Evolutionary conservation across 2,888 invertebrate species (phyloP), one percentile per base, ranked within the genome.

Genomic region (Tenthredo amoena): DNA sequence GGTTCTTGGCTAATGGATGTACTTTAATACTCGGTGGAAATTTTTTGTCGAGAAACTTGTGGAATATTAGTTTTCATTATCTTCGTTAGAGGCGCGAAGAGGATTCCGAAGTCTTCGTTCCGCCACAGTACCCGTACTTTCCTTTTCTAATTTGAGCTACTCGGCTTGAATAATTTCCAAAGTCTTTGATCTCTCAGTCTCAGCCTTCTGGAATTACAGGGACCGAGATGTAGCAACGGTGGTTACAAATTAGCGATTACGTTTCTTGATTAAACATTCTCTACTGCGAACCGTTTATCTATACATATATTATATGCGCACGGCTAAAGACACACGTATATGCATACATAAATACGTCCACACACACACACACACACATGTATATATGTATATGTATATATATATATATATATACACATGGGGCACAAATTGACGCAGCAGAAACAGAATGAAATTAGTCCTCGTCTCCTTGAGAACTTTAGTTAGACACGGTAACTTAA

Each of bases 401-500:
- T n/a, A n/a, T n/a, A 74, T 9, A 43, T 21, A 34, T 50, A 77
- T 18, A 31, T 50, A 31, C 15, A 62, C 34, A 40, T 37, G 10
- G 31, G 18, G 55, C 31, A 77, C 43, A 55, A 77, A 77, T 77
- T 77, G 77, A 77, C 77, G 77, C 55, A 77, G 77, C 77, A 77
- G 77, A 77, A 77, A 77, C 77, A 50, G 77, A 77, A 77, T 77
- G 77, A 77, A 77, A 77, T 77, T 77, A 77, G 77, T 55, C 55
- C 77, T 77, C 55, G 50, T 31, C 47, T 55, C 55, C 77, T 55
- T 26, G 77, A 31, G 55, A 50, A 55, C 50, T 77, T 77, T 50
- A 55, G 77, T 77, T 34, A 77, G 77, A 50, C 55, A 77, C 26
- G 77, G 77, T 77, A 77, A 77, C 77, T 77, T 77, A 77, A 77